Evolutionary conservation across 2,888 invertebrate species (phyloP), one percentile per base, ranked within the genome.

Genomic region (Eupelmus urozonus): DNA sequence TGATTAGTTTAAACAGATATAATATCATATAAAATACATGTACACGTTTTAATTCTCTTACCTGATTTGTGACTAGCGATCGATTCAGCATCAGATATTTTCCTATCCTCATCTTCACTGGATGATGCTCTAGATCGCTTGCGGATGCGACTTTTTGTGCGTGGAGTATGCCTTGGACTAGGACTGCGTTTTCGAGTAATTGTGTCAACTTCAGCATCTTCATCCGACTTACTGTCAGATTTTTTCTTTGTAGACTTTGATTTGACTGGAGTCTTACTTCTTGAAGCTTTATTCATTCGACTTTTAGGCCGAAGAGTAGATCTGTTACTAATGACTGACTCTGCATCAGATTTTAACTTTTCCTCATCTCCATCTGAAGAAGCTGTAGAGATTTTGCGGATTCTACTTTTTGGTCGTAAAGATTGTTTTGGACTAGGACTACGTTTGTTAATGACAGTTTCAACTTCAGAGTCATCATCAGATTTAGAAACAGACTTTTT

Each of bases 291-390:
- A 23, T 27, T 29, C 18, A 59, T 63, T 40, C 65, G 55, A 42
- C 62, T 69, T 62, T 76, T 69, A n/a, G 76, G 13, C 20, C 53
- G 18, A 4, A 20, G 53, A 20, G 16, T 53, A 34, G 9, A 34
- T 34, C 3, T 34, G 3, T 3, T 34, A 34, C 3, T 34, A 34
- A 9, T 5, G 34, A 34, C 9, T 34, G 34, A 34, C 9, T 5
- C 9, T 34, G 3, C 34, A 34, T 34, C 5, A 34, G 67, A 67
- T 42, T 63, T 20, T 75, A 53, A 57, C n/a, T 18, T 20, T 20
- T 45, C 29, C 20, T 76, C 57, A 55, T 80, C 76, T 23, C 42
- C 70, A 25, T 67, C 72, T 11, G 23, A 23, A 23, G 18, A 53
- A 53, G 42, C 60, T 34, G 76, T 77, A 18, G 40, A 49, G 23